A percentile compares a stretch with the other conserved stretches of the same genome.
Evolutionary conservation across 1,140 invertebrate species (phyloP).

Genomic region (Dreissena rostriformis): DNA sequence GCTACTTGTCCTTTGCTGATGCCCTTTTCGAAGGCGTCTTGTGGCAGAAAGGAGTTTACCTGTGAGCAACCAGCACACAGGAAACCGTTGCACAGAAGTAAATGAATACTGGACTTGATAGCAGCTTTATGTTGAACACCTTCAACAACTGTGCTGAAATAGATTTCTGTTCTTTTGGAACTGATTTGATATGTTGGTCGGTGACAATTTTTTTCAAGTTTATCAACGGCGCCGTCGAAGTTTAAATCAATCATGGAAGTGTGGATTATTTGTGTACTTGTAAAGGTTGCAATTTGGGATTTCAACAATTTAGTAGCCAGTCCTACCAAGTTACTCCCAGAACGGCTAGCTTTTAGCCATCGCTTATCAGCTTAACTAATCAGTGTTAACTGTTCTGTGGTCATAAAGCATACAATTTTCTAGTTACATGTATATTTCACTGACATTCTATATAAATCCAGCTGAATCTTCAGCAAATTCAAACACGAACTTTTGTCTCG

Average conservation of each 20-base stretch:
- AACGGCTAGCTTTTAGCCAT: too few relatives aligned
- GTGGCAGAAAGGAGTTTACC: conserved; percentile 4
- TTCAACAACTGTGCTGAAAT: conserved; percentile 16
- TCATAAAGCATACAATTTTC: too few relatives aligned
- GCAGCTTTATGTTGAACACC: conserved; percentile 38
- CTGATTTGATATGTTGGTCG: background rate
- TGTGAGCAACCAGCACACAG: conserved; percentile 23
- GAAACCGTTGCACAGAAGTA: conserved; percentile 43
- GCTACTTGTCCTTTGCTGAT: conserved; percentile 20
- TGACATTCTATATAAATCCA: too few relatives aligned
- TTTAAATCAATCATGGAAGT: conserved; percentile 21
- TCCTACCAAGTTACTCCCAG: too few relatives aligned
- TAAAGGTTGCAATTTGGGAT: conserved; percentile 6
- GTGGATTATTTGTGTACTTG: conserved; percentile 31
- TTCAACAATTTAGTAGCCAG: conserved; percentile 8
- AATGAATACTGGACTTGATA: conserved; percentile 30
- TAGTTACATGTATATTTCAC: too few relatives aligned
- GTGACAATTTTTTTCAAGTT: too few relatives aligned
- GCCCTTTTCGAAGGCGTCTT: conserved; percentile 39
- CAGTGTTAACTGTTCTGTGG: too few relatives aligned
- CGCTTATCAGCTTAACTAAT: too few relatives aligned
- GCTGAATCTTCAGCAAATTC: too few relatives aligned
- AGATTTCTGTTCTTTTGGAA: background rate
- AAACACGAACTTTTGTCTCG: too few relatives aligned
- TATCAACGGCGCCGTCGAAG: too few relatives aligned